These are phyloP conservation scores for Mythimna pallens DNA, from an alignment of 2,888 invertebrate species.

Conservation along the genomic window DNA sequence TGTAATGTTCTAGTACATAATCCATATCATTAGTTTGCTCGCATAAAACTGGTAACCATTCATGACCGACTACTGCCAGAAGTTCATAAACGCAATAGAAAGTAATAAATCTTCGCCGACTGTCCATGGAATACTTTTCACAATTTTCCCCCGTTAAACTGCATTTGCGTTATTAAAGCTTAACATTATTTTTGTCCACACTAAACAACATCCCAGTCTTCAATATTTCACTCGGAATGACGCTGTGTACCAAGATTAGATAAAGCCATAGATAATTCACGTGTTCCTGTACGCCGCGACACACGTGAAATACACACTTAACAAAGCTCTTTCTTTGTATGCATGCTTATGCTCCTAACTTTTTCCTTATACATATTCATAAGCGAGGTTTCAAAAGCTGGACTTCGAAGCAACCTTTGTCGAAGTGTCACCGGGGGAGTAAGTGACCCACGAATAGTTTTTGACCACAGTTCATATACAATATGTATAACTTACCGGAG, in stretches of 20 bases:
- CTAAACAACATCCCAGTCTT: constrained; percentile 62
- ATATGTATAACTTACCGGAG: constrained; percentile 40
- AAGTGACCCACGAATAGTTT: constrained; percentile 45
- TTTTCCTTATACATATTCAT: constrained; percentile 69
- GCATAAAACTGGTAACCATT: constrained; percentile 28
- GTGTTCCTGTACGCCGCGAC: constrained; percentile 64
- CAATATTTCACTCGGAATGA: constrained; percentile 71
- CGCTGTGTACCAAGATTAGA: constrained; percentile 78
- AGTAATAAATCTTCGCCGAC: constrained; percentile 26
- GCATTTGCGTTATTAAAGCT: constrained; percentile 3
- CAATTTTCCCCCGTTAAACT: neutral
- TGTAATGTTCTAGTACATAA: constrained; percentile 30
- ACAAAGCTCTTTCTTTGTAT: constrained; percentile 70
- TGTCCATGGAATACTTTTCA: constrained; percentile 14
- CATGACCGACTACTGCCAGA: constrained; percentile 24
- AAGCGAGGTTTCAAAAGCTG: constrained; percentile 54
- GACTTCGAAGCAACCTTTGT: constrained; percentile 46
- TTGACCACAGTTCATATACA: constrained; percentile 53
- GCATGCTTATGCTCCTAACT: constrained; percentile 55
- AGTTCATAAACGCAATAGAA: constrained; percentile 47
- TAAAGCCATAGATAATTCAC: constrained; percentile 73
- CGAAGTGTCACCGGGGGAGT: constrained; percentile 53
- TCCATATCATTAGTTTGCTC: constrained; percentile 26
- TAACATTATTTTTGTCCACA: constrained; percentile 25
- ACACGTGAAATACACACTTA: constrained; percentile 66